phyloP scores from a whole-genome alignment of 2,113 vertebrate genomes.

The Columba livia region DNA sequence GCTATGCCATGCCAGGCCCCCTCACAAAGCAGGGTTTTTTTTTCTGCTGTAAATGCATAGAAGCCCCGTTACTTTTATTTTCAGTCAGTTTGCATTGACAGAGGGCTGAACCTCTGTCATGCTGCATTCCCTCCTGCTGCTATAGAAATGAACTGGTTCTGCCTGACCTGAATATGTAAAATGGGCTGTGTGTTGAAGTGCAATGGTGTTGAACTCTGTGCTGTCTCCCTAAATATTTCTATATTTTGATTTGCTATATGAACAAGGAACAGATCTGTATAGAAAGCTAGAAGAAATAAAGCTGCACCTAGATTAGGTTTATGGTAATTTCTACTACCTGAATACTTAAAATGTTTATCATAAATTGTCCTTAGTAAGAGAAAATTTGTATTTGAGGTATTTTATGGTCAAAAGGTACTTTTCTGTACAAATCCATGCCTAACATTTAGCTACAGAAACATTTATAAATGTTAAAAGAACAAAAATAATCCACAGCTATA shows the following conservation, averaged over 20 bases:
- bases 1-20: not conserved
- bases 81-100: not conserved
- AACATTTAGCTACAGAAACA: not conserved
- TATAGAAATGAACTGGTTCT: not conserved
- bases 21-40: not conserved
- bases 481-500: not conserved
- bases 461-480: not conserved
- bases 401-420: not conserved
- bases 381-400: not conserved
- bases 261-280: not conserved
- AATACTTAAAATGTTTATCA: not conserved
- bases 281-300: not conserved
- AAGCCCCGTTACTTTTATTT: not conserved
- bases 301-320: not conserved
- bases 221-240: not conserved
- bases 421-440: not conserved
- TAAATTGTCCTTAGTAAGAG: not conserved
- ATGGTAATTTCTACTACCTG: not conserved
- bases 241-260: not conserved
- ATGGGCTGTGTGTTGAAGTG: not conserved
- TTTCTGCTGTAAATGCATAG: not conserved
- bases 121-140: not conserved
- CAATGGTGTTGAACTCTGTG: rapidly evolving
- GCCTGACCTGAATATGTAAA: not conserved
- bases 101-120: not conserved